Percentiles rank a stretch among this genome's conserved stretches.
Evolutionary conservation across 2,888 invertebrate species (phyloP).

Genomic region (Peribatodes rhomboidaria): DNA sequence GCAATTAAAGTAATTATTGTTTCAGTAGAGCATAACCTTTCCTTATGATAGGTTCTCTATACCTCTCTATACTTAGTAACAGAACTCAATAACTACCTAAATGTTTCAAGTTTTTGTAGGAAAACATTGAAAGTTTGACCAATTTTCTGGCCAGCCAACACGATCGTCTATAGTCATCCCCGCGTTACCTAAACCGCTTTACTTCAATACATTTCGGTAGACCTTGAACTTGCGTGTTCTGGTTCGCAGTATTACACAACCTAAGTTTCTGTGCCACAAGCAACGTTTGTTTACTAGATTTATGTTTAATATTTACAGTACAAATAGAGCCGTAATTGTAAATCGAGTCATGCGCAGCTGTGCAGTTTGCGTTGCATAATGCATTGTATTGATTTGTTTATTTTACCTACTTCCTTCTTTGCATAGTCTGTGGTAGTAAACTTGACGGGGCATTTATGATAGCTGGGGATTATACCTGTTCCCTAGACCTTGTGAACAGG

Average conservation of each 20-base stretch:
- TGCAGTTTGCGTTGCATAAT: constrained; percentile 35
- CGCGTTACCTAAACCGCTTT: background rate
- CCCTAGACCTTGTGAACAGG: no score
- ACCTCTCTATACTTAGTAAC: no score
- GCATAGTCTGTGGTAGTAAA: constrained; percentile 1
- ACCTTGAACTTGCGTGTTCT: constrained; percentile 32
- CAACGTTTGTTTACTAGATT: constrained; percentile 21
- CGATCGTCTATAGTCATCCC: background rate
- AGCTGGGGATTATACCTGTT: background rate
- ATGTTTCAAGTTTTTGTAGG: no score
- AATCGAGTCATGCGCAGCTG: constrained; percentile 31
- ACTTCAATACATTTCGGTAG: constrained; percentile 12
- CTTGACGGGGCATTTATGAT: background rate
- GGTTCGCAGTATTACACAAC: constrained; percentile 10
- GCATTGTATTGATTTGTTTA: background rate
- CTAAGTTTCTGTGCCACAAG: constrained; percentile 6
- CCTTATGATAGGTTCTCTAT: no score
- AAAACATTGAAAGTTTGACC: no score
- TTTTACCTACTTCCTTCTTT: constrained; percentile 19
- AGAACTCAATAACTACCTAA: no score
- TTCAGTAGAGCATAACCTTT: no score
- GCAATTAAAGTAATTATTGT: no score
- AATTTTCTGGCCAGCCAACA: background rate
- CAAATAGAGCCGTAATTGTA: constrained; percentile 24
- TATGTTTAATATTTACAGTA: constrained; percentile 10